These are phyloP conservation scores for Nothocercus julius DNA, from an alignment of 2,113 vertebrate genomes.

Conservation along the genomic window DNA sequence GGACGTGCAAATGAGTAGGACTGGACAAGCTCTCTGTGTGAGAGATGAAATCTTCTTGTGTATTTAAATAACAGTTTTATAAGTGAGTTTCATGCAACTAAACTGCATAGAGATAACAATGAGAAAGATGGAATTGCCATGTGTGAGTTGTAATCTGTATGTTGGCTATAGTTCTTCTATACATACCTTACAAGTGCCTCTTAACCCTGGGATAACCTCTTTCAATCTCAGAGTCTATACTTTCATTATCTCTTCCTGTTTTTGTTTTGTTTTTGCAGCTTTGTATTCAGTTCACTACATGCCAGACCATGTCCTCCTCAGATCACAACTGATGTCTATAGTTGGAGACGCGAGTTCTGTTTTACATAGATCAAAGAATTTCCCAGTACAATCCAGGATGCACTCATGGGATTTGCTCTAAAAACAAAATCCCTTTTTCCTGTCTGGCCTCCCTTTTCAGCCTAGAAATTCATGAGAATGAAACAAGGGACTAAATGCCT, in stretches of 20 bases:
- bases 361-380: not conserved
- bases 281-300: not conserved
- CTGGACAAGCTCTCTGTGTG: not conserved
- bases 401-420: not conserved
- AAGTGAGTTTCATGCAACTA: not conserved
- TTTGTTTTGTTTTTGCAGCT: not conserved
- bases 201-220: not conserved
- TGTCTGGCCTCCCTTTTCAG: not conserved
- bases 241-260: not conserved
- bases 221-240: not conserved
- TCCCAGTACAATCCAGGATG: not conserved
- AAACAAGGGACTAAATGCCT: not conserved
- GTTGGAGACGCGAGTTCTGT: not conserved
- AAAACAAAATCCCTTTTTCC: not conserved
- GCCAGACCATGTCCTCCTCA: not conserved
- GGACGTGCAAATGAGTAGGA: not conserved
- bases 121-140: not conserved
- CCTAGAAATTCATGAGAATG: not conserved
- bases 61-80: not conserved
- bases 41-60: not conserved
- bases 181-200: fast-evolving
- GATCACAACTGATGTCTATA: fast-evolving
- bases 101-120: not conserved
- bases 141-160: not conserved
- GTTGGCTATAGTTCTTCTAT: not conserved